Evolutionary conservation across 2,888 invertebrate species (phyloP).

Genomic region (Tetramorium bicarinatum): DNA sequence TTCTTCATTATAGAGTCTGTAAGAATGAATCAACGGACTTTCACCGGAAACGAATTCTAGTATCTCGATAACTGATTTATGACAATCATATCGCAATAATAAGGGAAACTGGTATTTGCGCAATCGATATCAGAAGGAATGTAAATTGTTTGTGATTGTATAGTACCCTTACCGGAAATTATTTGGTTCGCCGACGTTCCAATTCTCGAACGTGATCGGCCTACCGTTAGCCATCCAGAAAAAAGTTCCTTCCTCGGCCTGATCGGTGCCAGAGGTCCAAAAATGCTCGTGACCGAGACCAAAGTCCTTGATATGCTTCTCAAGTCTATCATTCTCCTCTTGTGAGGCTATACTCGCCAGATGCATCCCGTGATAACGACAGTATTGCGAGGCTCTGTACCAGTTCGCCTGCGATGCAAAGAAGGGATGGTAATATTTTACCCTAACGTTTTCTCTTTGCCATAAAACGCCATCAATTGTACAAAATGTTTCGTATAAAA

Average conservation of each 20-base stretch:
- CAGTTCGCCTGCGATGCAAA: conserved; percentile 92
- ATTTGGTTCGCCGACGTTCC: conserved; percentile 97
- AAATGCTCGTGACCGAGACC: conserved; percentile 96
- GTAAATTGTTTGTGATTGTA: conserved; percentile 34
- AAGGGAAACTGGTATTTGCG: background rate
- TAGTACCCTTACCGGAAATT: conserved; percentile 90
- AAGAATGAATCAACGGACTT: background rate
- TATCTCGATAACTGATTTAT: conserved; percentile 7
- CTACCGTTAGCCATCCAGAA: conserved; percentile 97
- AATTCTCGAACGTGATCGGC: conserved; percentile 96
- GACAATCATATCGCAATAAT: conserved; percentile 10
- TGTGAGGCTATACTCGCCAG: conserved; percentile 96
- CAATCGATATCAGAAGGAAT: conserved; percentile 28
- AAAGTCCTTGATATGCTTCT: conserved; percentile 96
- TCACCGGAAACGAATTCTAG: background rate
- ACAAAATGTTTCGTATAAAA: background rate
- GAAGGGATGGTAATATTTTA: background rate
- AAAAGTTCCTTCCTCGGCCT: conserved; percentile 96
- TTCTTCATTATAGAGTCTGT: background rate
- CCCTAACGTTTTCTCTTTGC: background rate
- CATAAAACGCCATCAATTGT: background rate
- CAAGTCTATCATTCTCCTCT: conserved; percentile 96
- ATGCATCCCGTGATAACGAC: conserved; percentile 97
- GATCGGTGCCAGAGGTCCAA: conserved; percentile 97
- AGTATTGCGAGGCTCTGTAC: conserved; percentile 96